Evolutionary conservation across 1,140 invertebrate genomes (phyloP).

Genomic region (Zelostemma sp.): DNA sequence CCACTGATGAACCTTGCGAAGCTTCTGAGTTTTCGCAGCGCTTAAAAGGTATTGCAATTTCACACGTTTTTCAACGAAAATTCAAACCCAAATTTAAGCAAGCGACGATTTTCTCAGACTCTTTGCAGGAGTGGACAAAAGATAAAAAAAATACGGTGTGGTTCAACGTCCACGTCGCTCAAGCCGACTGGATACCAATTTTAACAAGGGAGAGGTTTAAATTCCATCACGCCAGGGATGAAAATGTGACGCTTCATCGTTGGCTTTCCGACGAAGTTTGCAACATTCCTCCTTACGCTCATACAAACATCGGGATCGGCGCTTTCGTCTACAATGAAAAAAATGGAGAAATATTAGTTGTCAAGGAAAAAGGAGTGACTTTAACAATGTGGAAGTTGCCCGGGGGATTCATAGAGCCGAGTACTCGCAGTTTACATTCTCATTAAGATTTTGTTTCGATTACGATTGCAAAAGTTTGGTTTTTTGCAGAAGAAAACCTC

Average conservation of each 20-base stretch:
- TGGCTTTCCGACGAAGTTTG: conserved; percentile 80
- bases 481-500: conserved; percentile 4
- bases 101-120: conserved; percentile 72
- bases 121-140: conserved; percentile 78
- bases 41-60: conserved; percentile 70
- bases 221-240: conserved; percentile 87
- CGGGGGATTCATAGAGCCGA: conserved; percentile 89
- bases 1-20: conserved; percentile 72
- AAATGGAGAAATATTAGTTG: conserved; percentile 80
- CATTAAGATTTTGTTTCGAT: background rate
- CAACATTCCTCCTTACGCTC: conserved; percentile 85
- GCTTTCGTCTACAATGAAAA: conserved; percentile 85
- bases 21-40: conserved; percentile 68
- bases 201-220: conserved; percentile 85
- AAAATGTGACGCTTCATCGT: conserved; percentile 83
- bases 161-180: conserved; percentile 81
- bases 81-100: background rate
- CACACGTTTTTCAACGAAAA: conserved; percentile 5
- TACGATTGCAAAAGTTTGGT: too few species aligned
- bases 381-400: conserved; percentile 87
- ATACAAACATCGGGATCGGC: conserved; percentile 90
- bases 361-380: conserved; percentile 76
- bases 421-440: conserved; percentile 62
- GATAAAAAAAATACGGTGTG: conserved; percentile 81
- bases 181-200: conserved; percentile 83